Evolutionary conservation across 2,888 invertebrate species (phyloP).

Genomic region (Corythucha ciliata): DNA sequence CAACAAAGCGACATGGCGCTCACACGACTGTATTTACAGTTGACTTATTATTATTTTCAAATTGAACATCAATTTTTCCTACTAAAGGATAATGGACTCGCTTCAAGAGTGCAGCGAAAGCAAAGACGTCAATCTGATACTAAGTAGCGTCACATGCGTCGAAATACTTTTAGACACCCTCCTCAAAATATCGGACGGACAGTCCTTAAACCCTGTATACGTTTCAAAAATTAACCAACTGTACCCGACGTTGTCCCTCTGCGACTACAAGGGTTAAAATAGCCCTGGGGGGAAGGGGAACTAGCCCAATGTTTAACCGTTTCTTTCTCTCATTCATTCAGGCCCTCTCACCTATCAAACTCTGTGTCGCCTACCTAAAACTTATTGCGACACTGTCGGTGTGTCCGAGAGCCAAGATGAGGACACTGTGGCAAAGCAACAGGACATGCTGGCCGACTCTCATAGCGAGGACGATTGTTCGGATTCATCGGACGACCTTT

Average conservation of each 20-base stretch:
- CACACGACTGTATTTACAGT: constrained; percentile 58
- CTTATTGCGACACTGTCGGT: constrained; percentile 45
- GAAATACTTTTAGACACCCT: constrained; percentile 73
- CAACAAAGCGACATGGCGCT: constrained; percentile 72
- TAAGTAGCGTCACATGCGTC: constrained; percentile 72
- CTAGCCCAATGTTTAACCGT: background rate
- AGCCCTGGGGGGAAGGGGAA: background rate
- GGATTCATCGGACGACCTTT: constrained; percentile 50
- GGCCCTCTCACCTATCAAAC: constrained; percentile 73
- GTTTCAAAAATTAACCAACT: constrained; percentile 54
- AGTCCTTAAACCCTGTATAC: constrained; percentile 55
- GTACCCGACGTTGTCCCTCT: constrained; percentile 57
- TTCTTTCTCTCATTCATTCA: too few species aligned
- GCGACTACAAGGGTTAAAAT: constrained; percentile 60
- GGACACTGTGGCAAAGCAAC: constrained; percentile 42
- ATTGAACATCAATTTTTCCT: constrained; percentile 11
- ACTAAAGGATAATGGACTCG: constrained; percentile 74
- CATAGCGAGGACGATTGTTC: constrained; percentile 46
- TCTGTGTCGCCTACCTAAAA: constrained; percentile 69
- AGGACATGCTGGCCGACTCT: constrained; percentile 48
- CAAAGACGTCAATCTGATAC: constrained; percentile 63
- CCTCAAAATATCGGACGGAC: constrained; percentile 67
- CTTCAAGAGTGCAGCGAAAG: constrained; percentile 86
- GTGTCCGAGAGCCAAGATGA: constrained; percentile 30
- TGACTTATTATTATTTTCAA: background rate